Base-by-base conservation (phyloP, 2,113 vertebrate species). In the Octodon degus region DNA sequence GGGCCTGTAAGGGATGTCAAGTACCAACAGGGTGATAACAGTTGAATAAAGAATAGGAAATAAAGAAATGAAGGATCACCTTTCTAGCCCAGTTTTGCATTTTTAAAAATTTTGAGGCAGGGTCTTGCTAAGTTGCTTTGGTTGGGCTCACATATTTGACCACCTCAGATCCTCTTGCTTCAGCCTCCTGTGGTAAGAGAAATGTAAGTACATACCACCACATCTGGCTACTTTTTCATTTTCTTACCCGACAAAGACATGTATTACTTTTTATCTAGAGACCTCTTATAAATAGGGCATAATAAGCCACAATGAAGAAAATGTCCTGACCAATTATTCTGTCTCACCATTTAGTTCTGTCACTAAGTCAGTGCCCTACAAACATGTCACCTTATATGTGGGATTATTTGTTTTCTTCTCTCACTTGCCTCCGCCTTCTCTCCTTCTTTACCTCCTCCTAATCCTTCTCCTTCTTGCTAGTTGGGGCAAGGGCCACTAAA, bases 181-280 rank as follows among this genome's bases (percentile, higher is more conserved):
- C 74, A 77, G 74, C 24, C 74, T 47, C 13, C 13, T 25, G 50
- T 43, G 30, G 43, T 30, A 77, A 47, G 24, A 77, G 25, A 25
- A 77, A 17, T 30, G 6, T 30, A 30, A 13, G 12, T 77, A 25
- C 16, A 13, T 16, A 27, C 11, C 40, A 77, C 37, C 40, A 37
- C 24, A 76, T 2, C 5, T 47, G 40, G 22, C 74, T 77, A 47
- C 2, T 83, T 90, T 89, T 65, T 72, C 5, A 16, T 84, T 93
- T 94, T 58, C 12, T 86, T 60, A 88, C 3, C 13, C 80, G 60
- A 83, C 2, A 95, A 81, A 4, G 24, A 37, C 14, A 68, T 86
- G 12, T 37, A 19, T 93, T 89, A 91, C 80, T 88, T 93, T 84
- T 89, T 60, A 6, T 62, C 50, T 72, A 63, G 50, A 93, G 96